Percentiles rank a stretch among this genome's conserved stretches.
phyloP scores from a whole-genome alignment of 2,797 vertebrate species.

The Pempheris klunzingeri region DNA sequence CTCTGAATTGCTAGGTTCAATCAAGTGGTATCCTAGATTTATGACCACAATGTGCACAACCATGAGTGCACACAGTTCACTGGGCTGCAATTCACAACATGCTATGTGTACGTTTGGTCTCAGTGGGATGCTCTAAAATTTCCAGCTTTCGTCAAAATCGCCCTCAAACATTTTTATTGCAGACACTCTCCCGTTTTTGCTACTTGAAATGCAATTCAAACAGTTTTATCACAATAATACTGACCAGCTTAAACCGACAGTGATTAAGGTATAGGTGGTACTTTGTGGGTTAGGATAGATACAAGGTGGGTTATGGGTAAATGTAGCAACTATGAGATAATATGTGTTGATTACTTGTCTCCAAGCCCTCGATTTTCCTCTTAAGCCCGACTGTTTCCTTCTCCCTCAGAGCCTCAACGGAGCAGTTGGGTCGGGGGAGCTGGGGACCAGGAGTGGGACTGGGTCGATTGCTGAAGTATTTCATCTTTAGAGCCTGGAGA shows the following conservation, averaged over 20 bases:
- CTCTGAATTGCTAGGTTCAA: slow-evolving; percentile 74
- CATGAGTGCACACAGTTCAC: slow-evolving; percentile 13
- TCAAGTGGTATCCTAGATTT: slow-evolving; percentile 48
- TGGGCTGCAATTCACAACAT: slow-evolving; percentile 29
- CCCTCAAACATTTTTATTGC: background rate
- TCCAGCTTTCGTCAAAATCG: slow-evolving; percentile 6
- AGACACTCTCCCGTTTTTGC: slow-evolving; percentile 15
- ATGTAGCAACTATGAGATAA: background rate
- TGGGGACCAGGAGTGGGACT: slow-evolving; percentile 92
- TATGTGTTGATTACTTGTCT: slow-evolving; percentile 87
- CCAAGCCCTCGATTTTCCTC: slow-evolving; percentile 91
- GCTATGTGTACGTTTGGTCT: slow-evolving; percentile 14
- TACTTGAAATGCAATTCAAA: slow-evolving; percentile 22
- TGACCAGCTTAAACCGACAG: slow-evolving; percentile 11
- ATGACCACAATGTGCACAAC: slow-evolving; percentile 13
- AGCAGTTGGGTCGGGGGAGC: slow-evolving; percentile 93
- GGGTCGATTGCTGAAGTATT: slow-evolving; percentile 95
- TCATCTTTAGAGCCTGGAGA: slow-evolving; percentile 91
- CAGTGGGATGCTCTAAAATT: slow-evolving; percentile 33
- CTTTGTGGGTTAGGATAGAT: background rate
- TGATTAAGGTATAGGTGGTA: slow-evolving; percentile 5
- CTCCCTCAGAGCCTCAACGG: slow-evolving; percentile 91
- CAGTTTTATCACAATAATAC: slow-evolving; percentile 10
- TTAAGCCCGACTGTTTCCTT: slow-evolving; percentile 91
- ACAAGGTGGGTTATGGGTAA: background rate